Evolutionary conservation across 2,888 invertebrate species (phyloP), one percentile per base, ranked within the genome.

Genomic region (Hirudinaria manillensis): DNA sequence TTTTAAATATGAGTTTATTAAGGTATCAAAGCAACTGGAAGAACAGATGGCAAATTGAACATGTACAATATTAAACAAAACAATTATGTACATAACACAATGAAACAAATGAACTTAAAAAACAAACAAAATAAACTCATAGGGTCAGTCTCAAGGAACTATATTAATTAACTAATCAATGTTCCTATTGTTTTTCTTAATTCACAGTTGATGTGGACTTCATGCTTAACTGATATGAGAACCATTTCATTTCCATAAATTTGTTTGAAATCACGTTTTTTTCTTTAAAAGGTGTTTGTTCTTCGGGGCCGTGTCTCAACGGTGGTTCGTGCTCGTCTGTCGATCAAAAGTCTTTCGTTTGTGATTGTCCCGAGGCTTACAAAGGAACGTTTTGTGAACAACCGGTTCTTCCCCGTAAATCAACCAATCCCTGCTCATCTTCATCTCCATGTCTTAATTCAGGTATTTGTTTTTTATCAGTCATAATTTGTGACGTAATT

Each of bases 301-400:
- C 61, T 24, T 61, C 61, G 24, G n/a, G 29, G 24, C 61, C 61
- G 1, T 61, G 61, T 61, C 61, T 27, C 61, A 61, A 61, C n/a
- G 24, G 29, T 29, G 61, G 61, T 27, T 61, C 61, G 7, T 61
- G 61, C 61, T 21, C n/a, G 24, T 6, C 29, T 29, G 61, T 61
- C 24, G 61, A 29, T 27, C 61, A 61, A 61, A 29, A n/a, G 24
- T 24, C 24, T 29, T 61, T 61, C 19, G 29, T 27, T 24, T 61
- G 61, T n/a, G 61, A 27, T 29, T 61, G 61, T 29, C 10, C 29
- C 7, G 29, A 24, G 61, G 61, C 24, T 61, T 61, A 21, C 21
- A 7, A 24, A 6, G 61, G 61, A 27, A 29, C 13, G 24, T 61
- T 61, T 1, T 61, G 61, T n/a, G 61, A 61, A 24, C 13, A 61